These are phyloP conservation scores for Rhynchotus rufescens DNA, from an alignment of 2,797 vertebrate species.

Conservation along the genomic window DNA sequence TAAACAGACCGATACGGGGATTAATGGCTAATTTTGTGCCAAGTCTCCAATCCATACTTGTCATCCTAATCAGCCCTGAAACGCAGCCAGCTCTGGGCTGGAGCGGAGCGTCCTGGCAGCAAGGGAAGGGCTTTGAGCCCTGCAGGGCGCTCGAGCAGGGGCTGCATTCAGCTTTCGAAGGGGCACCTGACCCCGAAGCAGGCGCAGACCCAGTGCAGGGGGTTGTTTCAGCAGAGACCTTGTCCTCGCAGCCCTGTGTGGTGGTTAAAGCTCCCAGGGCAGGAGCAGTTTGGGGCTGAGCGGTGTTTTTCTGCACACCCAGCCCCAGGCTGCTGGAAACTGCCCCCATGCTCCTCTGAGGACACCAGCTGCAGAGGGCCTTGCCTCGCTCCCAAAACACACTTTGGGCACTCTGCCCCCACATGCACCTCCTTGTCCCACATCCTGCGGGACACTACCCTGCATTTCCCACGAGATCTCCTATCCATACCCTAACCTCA, in stretches of 20 bases:
- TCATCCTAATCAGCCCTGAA: background rate
- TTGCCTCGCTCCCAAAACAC: no score
- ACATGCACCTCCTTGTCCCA: no score
- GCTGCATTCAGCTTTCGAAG: background rate
- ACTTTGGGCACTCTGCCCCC: no score
- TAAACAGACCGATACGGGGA: background rate
- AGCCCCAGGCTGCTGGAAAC: no score
- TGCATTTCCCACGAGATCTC: background rate
- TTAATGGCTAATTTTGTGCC: background rate
- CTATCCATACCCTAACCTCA: background rate
- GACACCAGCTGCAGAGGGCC: no score
- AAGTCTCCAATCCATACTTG: background rate
- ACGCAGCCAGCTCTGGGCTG: accelerated
- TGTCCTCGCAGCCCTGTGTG: accelerated
- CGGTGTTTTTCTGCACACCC: background rate
- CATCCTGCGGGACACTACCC: background rate
- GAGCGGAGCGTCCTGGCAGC: background rate
- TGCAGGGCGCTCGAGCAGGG: background rate
- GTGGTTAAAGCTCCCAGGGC: background rate
- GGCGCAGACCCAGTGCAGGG: background rate
- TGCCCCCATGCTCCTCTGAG: no score
- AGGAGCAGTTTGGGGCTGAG: background rate
- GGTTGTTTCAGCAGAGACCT: background rate
- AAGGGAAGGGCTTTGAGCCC: background rate
- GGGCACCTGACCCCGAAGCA: background rate